Evolutionary conservation across 2,797 vertebrate species (phyloP).

Genomic region (Bryconaethiops microstoma): DNA sequence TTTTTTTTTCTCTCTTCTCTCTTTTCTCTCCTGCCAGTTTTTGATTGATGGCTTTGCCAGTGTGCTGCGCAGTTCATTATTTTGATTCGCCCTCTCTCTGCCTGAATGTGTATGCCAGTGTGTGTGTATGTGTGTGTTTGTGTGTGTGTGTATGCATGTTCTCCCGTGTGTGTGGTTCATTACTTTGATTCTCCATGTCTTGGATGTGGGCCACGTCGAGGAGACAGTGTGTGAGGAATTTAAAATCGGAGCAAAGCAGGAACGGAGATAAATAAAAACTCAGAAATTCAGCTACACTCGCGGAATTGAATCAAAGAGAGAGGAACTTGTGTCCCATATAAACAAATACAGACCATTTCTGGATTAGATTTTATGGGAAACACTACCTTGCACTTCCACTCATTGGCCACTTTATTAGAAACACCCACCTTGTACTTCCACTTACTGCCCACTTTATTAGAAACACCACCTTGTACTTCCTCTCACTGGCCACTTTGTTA

Average conservation of each 20-base stretch:
- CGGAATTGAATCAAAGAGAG: not conserved
- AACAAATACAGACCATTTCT: too few species aligned
- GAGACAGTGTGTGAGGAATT: constrained; percentile 72
- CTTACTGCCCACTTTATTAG: too few species aligned
- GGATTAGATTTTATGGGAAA: too few species aligned
- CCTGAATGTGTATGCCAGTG: constrained; percentile 13
- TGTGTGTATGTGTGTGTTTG: constrained; percentile 25
- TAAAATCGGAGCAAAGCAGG: constrained; percentile 59
- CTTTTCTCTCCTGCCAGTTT: constrained; percentile 27
- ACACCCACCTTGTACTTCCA: too few species aligned
- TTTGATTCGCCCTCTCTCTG: constrained; percentile 67
- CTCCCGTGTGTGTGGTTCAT: constrained; percentile 70
- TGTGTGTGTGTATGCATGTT: constrained; percentile 25
- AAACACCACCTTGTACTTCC: too few species aligned
- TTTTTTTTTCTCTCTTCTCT: not conserved
- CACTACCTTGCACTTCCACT: too few species aligned
- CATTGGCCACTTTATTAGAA: too few species aligned
- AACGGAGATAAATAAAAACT: constrained; percentile 72
- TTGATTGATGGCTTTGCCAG: constrained; percentile 73
- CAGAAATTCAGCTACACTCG: constrained; percentile 72
- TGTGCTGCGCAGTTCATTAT: constrained; percentile 77
- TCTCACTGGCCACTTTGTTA: too few species aligned
- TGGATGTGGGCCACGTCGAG: constrained; percentile 69
- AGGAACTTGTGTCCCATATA: not conserved
- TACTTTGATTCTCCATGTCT: constrained; percentile 80